Base-by-base conservation (phyloP, 2,888 invertebrate genomes). In the Terebella lapidaria region DNA sequence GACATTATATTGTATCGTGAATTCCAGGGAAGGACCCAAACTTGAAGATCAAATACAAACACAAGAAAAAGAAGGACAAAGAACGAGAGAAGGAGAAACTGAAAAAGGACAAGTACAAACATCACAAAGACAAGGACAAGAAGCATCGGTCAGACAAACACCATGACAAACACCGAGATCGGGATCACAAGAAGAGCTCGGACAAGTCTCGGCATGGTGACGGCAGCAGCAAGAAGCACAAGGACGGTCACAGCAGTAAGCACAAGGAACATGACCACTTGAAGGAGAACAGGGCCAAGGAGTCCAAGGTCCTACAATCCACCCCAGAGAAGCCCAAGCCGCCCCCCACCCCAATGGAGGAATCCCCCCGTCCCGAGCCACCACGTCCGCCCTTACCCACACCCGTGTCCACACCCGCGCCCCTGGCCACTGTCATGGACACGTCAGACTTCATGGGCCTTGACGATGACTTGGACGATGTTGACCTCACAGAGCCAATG, bases 31-130 rank as follows among this genome's bases (percentile, higher is more conserved):
- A 35, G 58, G 70, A 79, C 57, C 72, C 74, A 2, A 61, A 64
- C 5, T 66, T 80, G 54, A 67, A 74, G 54, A 76, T 78, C 49
- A 70, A 69, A 53, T 79, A 79, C 67, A 79, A 79, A 65, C 70
- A 66, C 27, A 76, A 74, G 64, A 75, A n/a, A n/a, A n/a, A 73
- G 56, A 58, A 42, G 55, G 58, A 57, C 47, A 63, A 59, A 56
- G 62, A 66, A 62, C 42, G 22, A 18, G 46, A 30, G n/a, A n/a
- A n/a, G n/a, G n/a, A n/a, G n/a, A n/a, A n/a, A n/a, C n/a, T n/a
- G n/a, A n/a, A n/a, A n/a, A n/a, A 58, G 55, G 47, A 54, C 47
- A 35, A 27, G 42, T 18, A 35, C 10, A 10, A 35, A 15, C 42
- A 35, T n/a, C 42, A 35, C n/a, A n/a, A n/a, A 15, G 42, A 35